Percentiles rank a stretch among this genome's conserved stretches.
These are phyloP conservation scores for Aegithalos caudatus DNA, from an alignment of 2,113 vertebrate genomes.

Conservation along the genomic window DNA sequence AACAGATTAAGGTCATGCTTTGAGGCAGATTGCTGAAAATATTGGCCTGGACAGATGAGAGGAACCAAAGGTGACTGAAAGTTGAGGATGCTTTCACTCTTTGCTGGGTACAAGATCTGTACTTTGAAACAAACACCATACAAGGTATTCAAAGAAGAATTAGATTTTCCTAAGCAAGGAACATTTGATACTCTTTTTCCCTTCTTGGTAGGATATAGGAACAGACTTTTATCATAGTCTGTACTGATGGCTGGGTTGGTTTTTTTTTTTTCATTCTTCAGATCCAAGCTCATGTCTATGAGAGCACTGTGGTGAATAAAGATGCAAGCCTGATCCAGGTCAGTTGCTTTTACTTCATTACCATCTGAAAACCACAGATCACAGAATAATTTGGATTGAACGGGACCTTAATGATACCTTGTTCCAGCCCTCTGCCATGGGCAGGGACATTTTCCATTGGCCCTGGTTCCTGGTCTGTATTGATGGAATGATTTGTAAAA, in stretches of 20 bases:
- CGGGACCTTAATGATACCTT: background rate
- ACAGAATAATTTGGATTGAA: background rate
- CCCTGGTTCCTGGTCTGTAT: background rate
- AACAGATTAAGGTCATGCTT: background rate
- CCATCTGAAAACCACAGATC: background rate
- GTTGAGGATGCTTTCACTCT: background rate
- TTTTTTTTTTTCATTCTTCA: conserved; percentile 45
- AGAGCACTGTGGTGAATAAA: conserved; percentile 73
- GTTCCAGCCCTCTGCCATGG: background rate
- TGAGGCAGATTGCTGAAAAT: background rate
- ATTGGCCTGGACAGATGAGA: background rate
- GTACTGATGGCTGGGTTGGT: background rate
- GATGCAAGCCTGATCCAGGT: conserved; percentile 81
- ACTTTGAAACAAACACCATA: background rate
- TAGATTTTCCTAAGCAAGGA: background rate
- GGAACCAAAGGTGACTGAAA: background rate
- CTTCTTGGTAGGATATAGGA: background rate
- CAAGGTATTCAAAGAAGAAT: background rate
- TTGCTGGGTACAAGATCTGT: background rate
- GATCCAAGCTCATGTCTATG: conserved; percentile 79
- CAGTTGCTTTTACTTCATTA: background rate
- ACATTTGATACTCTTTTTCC: background rate
- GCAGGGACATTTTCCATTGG: background rate
- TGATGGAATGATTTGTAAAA: background rate
- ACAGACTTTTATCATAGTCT: background rate